Evolutionary conservation across 2,888 invertebrate species (phyloP), one percentile per base, ranked within the genome.

Genomic region (Eilema griseolum): DNA sequence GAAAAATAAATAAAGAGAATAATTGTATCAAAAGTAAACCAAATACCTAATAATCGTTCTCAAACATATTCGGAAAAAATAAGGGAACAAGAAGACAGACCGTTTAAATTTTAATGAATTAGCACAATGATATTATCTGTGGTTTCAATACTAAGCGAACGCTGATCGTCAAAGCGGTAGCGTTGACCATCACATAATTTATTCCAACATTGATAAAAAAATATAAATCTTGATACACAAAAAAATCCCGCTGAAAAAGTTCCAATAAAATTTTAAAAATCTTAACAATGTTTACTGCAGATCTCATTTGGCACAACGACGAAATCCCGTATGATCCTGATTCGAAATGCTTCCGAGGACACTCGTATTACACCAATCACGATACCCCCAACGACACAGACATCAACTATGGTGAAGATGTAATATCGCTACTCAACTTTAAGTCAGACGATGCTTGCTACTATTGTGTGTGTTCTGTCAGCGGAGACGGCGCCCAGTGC

Each of bases 261-360:
- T 63, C 11, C 10, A 23, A 20, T 66, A n/a, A 62, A 26, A 57
- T 20, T 57, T 37, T 52, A 67, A 61, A 31, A 33, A 67, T 12
- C n/a, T 26, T 59, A 66, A 60, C 10, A 52, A 66, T 64, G 61
- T 80, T 66, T 62, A 77, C 66, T 73, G 64, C 89, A 94, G 94
- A 95, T 89, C 90, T 90, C 78, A 80, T 94, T 65, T 94, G 93
- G 93, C 93, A 94, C 84, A 87, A 91, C 80, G 93, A 92, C 75
- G 94, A 95, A 77, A 92, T 95, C 14, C 94, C 94, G 0, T 93
- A 92, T 83, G 80, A 86, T 0, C 52, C 88, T 0, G 83, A 82
- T 3, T 89, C 92, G 0, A 86, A 82, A 28, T 95, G 94, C 77
- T 82, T 70, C 31, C 86, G 94, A 23, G 90, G 90, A 0, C 82